phyloP scores from a whole-genome alignment of 2,888 invertebrate species.

The Hypsopygia costalis region DNA sequence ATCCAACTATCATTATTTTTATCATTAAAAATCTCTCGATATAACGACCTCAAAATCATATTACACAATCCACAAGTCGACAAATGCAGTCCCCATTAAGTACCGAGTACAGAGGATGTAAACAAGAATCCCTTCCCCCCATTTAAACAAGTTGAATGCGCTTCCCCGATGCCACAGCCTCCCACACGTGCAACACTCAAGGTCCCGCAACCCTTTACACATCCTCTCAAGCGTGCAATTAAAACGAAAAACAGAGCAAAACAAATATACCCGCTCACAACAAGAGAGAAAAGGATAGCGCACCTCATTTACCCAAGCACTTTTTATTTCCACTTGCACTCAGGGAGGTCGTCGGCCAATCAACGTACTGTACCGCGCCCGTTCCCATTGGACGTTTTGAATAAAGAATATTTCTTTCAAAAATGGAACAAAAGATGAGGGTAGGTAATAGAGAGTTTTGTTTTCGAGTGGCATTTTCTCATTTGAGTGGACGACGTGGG shows the following conservation, averaged over 20 bases:
- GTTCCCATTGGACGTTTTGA: slow-evolving; percentile 76
- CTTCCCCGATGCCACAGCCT: slow-evolving; percentile 48
- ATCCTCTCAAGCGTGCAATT: slow-evolving; percentile 76
- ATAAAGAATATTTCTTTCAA: slow-evolving; percentile 70
- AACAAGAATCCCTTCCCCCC: slow-evolving; percentile 53
- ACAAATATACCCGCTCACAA: slow-evolving; percentile 38
- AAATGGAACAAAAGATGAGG: slow-evolving; percentile 71
- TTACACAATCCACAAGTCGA: slow-evolving; percentile 10
- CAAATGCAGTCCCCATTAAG: slow-evolving; percentile 10
- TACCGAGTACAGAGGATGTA: slow-evolving; percentile 50
- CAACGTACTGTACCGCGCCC: slow-evolving; percentile 69
- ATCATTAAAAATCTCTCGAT: background rate
- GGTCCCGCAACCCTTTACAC: slow-evolving; percentile 75
- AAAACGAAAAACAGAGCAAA: slow-evolving; percentile 72
- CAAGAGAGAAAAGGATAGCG: slow-evolving; percentile 55
- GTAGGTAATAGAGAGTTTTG: slow-evolving; percentile 78
- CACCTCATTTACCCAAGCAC: slow-evolving; percentile 74
- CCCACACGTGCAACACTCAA: slow-evolving; percentile 76
- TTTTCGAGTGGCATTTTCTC: slow-evolving; percentile 71
- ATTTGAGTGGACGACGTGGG: slow-evolving; percentile 63
- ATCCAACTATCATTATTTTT: slow-evolving; percentile 9
- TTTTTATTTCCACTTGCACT: slow-evolving; percentile 76
- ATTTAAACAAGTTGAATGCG: slow-evolving; percentile 69
- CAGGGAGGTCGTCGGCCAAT: slow-evolving; percentile 77
- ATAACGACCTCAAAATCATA: slow-evolving; percentile 11